Percentiles rank a stretch among this genome's conserved stretches.
Evolutionary conservation across 92 coral and sea anemone species (phyloP).

Genomic region (Epizoanthus stellaris): DNA sequence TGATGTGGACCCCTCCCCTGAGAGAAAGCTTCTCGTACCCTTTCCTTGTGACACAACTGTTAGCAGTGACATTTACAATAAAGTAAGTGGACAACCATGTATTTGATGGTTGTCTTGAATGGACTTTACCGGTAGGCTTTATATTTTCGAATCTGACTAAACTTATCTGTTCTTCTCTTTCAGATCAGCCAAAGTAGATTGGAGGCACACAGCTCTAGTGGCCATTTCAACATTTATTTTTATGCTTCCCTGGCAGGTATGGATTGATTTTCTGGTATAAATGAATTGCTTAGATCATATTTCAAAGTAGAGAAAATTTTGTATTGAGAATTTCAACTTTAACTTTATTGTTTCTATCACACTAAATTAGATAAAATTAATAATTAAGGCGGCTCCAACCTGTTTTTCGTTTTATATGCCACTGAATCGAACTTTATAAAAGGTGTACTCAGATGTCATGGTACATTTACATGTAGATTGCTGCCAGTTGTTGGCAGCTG

Average conservation of each 20-base stretch:
- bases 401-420: too few species aligned
- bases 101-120: not conserved
- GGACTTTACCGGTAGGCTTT: too few species aligned
- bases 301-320: not conserved
- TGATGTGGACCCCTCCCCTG: constrained; percentile 99
- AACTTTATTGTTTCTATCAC: not conserved
- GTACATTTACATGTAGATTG: too few species aligned
- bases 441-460: too few species aligned
- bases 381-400: too few species aligned
- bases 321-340: not conserved
- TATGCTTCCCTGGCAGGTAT: constrained; percentile 99
- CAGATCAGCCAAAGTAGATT: constrained; percentile 81
- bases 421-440: too few species aligned
- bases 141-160: too few species aligned
- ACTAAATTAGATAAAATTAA: too few species aligned
- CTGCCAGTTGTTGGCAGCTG: too few species aligned
- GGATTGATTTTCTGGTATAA: not conserved
- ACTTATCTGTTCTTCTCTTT: not conserved
- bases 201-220: constrained; percentile 81
- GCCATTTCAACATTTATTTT: constrained; percentile 81
- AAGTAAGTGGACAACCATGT: constrained; percentile 60
- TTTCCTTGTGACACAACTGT: constrained; percentile 86
- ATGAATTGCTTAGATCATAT: not conserved
- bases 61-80: constrained; percentile 86
- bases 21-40: constrained; percentile 99